phyloP scores from a whole-genome alignment of 2,797 vertebrate genomes.

The Sebastes matsubarae region DNA sequence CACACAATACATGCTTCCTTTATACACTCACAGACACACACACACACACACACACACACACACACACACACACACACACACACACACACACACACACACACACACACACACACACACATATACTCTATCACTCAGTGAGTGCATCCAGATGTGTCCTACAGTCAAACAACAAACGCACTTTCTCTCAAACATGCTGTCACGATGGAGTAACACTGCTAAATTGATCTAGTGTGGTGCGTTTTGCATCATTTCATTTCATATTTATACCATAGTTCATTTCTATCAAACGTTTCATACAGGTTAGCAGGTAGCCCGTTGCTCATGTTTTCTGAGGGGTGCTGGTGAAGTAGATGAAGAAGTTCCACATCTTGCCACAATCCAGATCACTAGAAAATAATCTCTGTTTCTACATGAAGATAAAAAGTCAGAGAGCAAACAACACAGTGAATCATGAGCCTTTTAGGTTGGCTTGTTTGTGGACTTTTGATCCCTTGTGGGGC shows the following conservation, averaged over 20 bases:
- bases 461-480: neutral
- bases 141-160: neutral
- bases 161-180: neutral
- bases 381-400: neutral
- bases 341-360: neutral
- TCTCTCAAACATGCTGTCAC: no score
- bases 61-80: no score
- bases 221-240: neutral
- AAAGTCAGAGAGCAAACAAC: neutral
- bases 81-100: neutral
- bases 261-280: neutral
- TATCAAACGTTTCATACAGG: neutral
- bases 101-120: no score
- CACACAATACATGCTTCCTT: neutral
- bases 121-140: neutral
- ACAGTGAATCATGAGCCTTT: neutral
- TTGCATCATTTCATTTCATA: neutral
- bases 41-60: neutral
- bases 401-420: neutral
- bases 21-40: neutral
- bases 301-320: neutral
- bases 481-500: neutral
- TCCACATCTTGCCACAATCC: neutral
- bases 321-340: neutral
- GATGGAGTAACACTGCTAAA: neutral